phyloP scores from a whole-genome alignment of 1,140 invertebrate species.

The Stratiolaelaps scimitus region DNA sequence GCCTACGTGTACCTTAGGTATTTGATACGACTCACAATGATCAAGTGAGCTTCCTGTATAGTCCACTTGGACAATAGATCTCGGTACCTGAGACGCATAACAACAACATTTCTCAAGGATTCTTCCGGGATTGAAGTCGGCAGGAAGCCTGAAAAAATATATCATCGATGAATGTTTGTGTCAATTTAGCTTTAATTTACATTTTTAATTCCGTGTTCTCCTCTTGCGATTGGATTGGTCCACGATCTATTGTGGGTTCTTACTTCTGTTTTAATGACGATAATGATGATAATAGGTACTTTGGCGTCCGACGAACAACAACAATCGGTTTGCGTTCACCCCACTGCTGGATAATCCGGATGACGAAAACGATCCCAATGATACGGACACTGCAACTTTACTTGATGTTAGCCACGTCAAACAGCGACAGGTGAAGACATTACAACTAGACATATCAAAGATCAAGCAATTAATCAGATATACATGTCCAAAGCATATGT shows the following conservation, averaged over 20 bases:
- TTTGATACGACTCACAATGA: no score
- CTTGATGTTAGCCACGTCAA: slow-evolving; percentile 51
- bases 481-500: background rate
- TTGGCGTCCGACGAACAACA: slow-evolving; percentile 85
- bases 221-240: background rate
- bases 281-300: slow-evolving; percentile 40
- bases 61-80: no score
- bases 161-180: no score
- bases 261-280: no score
- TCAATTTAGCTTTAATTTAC: background rate
- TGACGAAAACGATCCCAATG: slow-evolving; percentile 57
- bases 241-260: background rate
- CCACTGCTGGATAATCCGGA: slow-evolving; percentile 73
- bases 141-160: no score
- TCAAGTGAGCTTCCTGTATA: no score
- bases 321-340: slow-evolving; percentile 77
- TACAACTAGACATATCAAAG: background rate
- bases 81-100: no score
- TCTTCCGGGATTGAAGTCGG: no score
- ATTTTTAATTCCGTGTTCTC: background rate
- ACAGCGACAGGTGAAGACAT: background rate
- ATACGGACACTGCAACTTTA: slow-evolving; percentile 68
- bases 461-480: background rate
- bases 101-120: no score
- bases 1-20: no score